Evolutionary conservation across 1,140 invertebrate genomes (phyloP).

Genomic region (Trichonephila clavipes): DNA sequence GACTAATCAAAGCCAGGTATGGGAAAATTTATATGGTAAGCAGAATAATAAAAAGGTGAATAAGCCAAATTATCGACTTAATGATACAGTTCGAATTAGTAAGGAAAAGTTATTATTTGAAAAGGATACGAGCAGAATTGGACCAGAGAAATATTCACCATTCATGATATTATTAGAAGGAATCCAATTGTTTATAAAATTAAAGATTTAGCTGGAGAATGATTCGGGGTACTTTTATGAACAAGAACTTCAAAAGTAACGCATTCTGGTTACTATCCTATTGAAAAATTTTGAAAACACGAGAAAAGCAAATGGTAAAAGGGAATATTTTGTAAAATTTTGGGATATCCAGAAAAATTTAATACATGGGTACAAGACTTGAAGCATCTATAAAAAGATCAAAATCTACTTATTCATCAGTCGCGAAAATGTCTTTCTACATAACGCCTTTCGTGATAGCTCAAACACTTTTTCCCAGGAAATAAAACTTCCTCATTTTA

Average conservation of each 20-base stretch:
- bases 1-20: too few species aligned
- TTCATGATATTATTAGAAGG: too few species aligned
- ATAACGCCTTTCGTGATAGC: not conserved
- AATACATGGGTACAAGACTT: not conserved
- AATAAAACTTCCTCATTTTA: too few species aligned
- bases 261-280: not conserved
- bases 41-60: too few species aligned
- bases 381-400: not conserved
- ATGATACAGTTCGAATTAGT: too few species aligned
- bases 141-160: too few species aligned
- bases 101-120: too few species aligned
- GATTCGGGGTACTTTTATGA: not conserved
- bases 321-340: not conserved
- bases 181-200: conserved; percentile 19
- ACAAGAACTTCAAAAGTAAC: conserved; percentile 18
- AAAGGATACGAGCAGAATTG: too few species aligned
- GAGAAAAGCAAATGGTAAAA: not conserved
- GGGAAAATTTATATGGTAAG: too few species aligned
- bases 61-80: too few species aligned
- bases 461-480: too few species aligned
- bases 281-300: not conserved
- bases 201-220: conserved; percentile 2
- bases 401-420: not conserved
- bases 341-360: not conserved
- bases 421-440: not conserved